Percentiles rank a stretch among this genome's conserved stretches.
These are phyloP conservation scores for Gambusia holbrooki DNA, from an alignment of 2,113 vertebrate species.

Conservation along the genomic window DNA sequence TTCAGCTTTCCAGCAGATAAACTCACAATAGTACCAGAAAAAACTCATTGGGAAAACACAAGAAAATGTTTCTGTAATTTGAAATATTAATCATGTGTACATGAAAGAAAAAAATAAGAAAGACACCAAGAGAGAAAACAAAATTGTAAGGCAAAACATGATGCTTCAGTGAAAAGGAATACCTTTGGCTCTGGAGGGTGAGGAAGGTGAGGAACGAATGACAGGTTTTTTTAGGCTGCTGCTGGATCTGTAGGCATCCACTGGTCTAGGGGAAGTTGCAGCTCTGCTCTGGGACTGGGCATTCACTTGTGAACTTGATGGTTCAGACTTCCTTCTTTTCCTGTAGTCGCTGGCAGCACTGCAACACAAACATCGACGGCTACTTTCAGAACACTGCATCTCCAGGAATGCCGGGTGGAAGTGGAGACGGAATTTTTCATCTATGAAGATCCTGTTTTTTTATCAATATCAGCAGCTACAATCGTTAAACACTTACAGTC, in stretches of 20 bases:
- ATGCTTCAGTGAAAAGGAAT: constrained; percentile 39
- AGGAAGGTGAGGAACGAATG: constrained; percentile 92
- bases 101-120: constrained; percentile 2
- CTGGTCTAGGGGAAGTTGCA: constrained; percentile 70
- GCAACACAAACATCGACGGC: constrained; percentile 52
- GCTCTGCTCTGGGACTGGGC: constrained; percentile 74
- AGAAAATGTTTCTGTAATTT: constrained; percentile 12
- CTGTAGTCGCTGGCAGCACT: constrained; percentile 91
- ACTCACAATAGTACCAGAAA: constrained; percentile 11
- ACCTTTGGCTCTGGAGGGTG: constrained; percentile 95
- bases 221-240: constrained; percentile 85
- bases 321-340: constrained; percentile 96
- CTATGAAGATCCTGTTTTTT: neutral
- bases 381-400: neutral
- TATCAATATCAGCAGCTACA: neutral
- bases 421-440: neutral
- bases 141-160: neutral
- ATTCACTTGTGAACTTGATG: constrained; percentile 84
- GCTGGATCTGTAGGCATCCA: constrained; percentile 81
- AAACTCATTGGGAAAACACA: constrained; percentile 15
- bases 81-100: constrained; percentile 1
- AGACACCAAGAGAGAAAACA: constrained; percentile 3
- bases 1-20: constrained; percentile 21
- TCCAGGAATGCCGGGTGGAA: neutral
- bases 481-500: neutral